Percentiles rank a stretch among this genome's conserved stretches.
These are phyloP conservation scores for Bryconaethiops microstoma DNA, from an alignment of 2,797 vertebrate species.

Conservation along the genomic window DNA sequence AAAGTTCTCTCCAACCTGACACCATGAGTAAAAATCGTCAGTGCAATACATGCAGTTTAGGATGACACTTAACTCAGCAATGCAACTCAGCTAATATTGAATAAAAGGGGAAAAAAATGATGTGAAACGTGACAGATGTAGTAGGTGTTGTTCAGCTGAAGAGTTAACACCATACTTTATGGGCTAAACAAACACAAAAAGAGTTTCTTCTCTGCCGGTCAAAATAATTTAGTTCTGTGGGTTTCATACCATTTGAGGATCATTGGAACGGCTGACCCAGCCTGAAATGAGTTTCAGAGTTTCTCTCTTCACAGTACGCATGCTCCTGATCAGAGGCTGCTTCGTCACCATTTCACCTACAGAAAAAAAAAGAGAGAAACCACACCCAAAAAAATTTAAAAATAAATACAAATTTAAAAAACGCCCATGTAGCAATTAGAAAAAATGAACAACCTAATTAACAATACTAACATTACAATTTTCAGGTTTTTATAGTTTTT, in stretches of 20 bases:
- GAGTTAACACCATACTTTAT: no score
- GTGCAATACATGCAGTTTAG: not conserved
- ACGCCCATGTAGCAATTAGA: not conserved
- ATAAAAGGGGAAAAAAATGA: not conserved
- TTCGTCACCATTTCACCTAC: constrained; percentile 92
- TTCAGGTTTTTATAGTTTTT: no score
- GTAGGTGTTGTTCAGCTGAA: no score
- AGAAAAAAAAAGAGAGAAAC: not conserved
- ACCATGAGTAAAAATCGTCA: not conserved
- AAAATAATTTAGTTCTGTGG: no score
- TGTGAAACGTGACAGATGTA: no score
- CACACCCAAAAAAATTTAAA: not conserved
- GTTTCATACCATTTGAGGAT: constrained; percentile 85
- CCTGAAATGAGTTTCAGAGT: constrained; percentile 91
- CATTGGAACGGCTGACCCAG: constrained; percentile 91
- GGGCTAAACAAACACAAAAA: no score
- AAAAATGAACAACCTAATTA: not conserved
- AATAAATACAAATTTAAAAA: not conserved
- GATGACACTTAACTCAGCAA: not conserved
- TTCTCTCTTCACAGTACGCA: constrained; percentile 92
- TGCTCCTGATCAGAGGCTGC: constrained; percentile 89
- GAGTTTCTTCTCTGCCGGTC: no score
- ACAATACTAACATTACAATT: not conserved
- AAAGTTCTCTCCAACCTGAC: constrained; percentile 90
- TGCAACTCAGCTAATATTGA: not conserved